These are phyloP conservation scores for Naso thynnoides DNA, from an alignment of 2,797 vertebrate genomes.

Conservation along the genomic window DNA sequence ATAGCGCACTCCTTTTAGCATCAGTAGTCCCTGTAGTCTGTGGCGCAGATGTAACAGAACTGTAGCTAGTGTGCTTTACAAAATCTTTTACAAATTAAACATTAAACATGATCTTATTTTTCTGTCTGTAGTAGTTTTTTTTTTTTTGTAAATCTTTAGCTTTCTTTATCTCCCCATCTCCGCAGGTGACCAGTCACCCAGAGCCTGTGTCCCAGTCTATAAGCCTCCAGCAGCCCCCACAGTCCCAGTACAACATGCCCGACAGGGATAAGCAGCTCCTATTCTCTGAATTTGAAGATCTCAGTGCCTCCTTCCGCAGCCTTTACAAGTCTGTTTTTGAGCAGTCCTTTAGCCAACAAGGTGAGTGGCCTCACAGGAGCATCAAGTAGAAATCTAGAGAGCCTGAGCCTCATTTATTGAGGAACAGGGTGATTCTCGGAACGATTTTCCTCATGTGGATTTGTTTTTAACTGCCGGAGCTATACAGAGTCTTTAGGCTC, in stretches of 20 bases:
- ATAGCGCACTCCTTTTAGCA: slow-evolving; percentile 17
- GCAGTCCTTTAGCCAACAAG: slow-evolving; percentile 94
- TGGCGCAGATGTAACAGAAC: slow-evolving; percentile 19
- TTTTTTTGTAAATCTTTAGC: slow-evolving; percentile 20
- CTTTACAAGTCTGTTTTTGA: slow-evolving; percentile 96
- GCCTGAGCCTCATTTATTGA: slow-evolving; percentile 58
- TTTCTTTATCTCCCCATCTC: slow-evolving; percentile 13
- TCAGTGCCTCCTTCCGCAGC: slow-evolving; percentile 96
- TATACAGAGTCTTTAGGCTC: slow-evolving; percentile 59
- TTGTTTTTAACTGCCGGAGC: slow-evolving; percentile 63
- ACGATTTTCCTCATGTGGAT: slow-evolving; percentile 64
- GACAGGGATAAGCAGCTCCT: slow-evolving; percentile 92
- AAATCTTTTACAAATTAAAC: slow-evolving; percentile 24
- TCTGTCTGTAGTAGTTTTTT: background rate
- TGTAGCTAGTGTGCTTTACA: slow-evolving; percentile 11
- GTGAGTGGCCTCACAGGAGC: slow-evolving; percentile 79
- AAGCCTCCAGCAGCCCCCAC: slow-evolving; percentile 87
- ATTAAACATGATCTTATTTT: slow-evolving; percentile 17
- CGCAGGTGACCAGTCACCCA: slow-evolving; percentile 90
- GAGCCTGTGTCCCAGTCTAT: slow-evolving; percentile 91
- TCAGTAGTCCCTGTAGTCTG: slow-evolving; percentile 26
- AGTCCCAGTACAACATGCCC: slow-evolving; percentile 91
- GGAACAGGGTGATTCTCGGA: slow-evolving; percentile 55
- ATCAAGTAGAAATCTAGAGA: slow-evolving; percentile 57
- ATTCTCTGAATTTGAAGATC: slow-evolving; percentile 96